phyloP scores from a whole-genome alignment of 2,888 invertebrate species.

The Ptychoptera albimana region DNA sequence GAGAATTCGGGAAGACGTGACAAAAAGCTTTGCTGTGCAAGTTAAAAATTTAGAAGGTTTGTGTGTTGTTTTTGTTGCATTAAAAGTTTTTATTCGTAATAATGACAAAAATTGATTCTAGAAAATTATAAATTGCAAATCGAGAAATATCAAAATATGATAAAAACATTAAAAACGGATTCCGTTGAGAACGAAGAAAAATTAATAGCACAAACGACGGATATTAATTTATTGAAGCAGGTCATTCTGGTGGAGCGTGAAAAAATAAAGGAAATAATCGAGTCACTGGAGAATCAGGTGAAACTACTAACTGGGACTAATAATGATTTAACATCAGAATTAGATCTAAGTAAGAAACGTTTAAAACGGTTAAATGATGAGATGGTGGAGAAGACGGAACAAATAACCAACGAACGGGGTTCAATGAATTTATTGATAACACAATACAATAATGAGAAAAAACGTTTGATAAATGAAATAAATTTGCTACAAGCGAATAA shows the following conservation, averaged over 20 bases:
- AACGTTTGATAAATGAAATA: constrained; percentile 24
- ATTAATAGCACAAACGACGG: constrained; percentile 20
- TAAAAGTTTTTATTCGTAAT: too few relatives aligned
- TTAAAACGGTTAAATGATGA: constrained; percentile 21
- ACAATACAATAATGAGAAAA: constrained; percentile 20
- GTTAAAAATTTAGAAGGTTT: constrained; percentile 36
- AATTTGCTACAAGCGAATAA: constrained; percentile 31
- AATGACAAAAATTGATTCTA: too few relatives aligned
- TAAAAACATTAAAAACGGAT: constrained; percentile 18
- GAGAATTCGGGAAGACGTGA: constrained; percentile 48
- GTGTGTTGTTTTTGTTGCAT: constrained; percentile 27
- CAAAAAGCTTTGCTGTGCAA: constrained; percentile 45
- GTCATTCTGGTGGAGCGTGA: constrained; percentile 27
- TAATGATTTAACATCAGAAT: constrained; percentile 15
- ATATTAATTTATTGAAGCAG: constrained; percentile 25
- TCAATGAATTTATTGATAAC: constrained; percentile 31
- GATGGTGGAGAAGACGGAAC: constrained; percentile 20
- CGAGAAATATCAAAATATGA: constrained; percentile 8
- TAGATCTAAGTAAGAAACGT: constrained; percentile 32
- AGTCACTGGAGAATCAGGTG: constrained; percentile 13
- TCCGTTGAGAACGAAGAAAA: constrained; percentile 18
- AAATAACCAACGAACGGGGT: constrained; percentile 32
- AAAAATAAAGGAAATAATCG: constrained; percentile 18
- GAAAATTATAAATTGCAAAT: constrained; percentile 14
- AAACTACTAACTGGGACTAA: too few relatives aligned